Evolutionary conservation across 1,140 invertebrate species (phyloP), one percentile per base, ranked within the genome.

Genomic region (Archegozetes longisetosus): DNA sequence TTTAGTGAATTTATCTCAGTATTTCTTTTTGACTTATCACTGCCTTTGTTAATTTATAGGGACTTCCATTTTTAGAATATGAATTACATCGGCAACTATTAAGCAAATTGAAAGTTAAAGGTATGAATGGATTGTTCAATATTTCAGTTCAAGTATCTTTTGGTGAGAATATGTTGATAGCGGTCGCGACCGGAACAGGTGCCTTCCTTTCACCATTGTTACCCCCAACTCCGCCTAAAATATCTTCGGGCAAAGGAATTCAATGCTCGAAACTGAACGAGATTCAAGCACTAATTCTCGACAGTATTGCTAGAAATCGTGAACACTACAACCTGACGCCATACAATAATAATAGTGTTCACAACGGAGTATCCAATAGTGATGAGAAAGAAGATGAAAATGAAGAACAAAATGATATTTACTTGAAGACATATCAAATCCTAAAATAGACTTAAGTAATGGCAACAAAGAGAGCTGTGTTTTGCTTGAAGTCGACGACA

Each of bases 51-150:
- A 50, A 55, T 55, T 54, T 53, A 32, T 24, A 69, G 68, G 68
- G 67, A 65, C 73, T 97, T 48, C 93, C 93, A 1, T 96, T 97
- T 73, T 70, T 97, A 49, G 91, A 97, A 72, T 96, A 95, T 72
- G 93, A 97, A 70, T 74, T 97, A 26, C 89, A 97, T 70, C 82
- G 87, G 62, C 80, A 94, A 66, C 73, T 96, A 13, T 77, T 94
- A 1, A 91, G 90, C 67, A 96, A 94, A 72, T 73, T 96, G 0
- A 83, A 86, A 70, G 84, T 78, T 27, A 88, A 88, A 69, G 91
- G 88, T 17, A 90, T 93, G 86, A 94, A 93, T 74, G 82, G 84
- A n/a, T 76, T 92, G 22, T 91, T 92, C 72, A 85, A 85, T 1
- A 70, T 93, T 1, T 82, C 82, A 69, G 79, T 85, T 1, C 85